Evolutionary conservation across 2,888 invertebrate genomes (phyloP).

Genomic region (Ethmia dodecea): DNA sequence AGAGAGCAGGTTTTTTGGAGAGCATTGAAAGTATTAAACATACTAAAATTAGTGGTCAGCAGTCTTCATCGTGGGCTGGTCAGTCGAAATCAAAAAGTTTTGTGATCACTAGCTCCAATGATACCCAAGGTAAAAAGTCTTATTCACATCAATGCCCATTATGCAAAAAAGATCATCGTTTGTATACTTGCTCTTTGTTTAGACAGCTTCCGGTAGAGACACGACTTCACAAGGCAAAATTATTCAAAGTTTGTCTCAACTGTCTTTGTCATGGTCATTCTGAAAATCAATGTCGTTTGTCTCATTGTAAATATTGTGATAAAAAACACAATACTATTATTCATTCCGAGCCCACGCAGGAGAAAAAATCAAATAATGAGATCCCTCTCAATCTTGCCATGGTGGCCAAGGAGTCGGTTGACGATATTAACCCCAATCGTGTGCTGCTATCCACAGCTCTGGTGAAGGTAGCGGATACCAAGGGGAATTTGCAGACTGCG

Average conservation of each 20-base stretch:
- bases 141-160: too few species aligned
- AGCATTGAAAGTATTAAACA: too few species aligned
- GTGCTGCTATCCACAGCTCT: slow-evolving; percentile 12
- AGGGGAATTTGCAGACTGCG: slow-evolving; percentile 2
- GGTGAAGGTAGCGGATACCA: slow-evolving; percentile 1
- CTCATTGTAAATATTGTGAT: slow-evolving; percentile 9
- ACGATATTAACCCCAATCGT: too few species aligned
- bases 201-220: slow-evolving; percentile 8
- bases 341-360: slow-evolving; percentile 1
- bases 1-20: too few species aligned
- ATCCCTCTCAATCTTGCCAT: neutral
- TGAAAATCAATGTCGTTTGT: slow-evolving; percentile 13
- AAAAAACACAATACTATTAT: slow-evolving; percentile 11
- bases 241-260: slow-evolving; percentile 16
- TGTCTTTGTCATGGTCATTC: slow-evolving; percentile 15
- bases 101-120: too few species aligned
- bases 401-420: neutral
- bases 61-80: too few species aligned
- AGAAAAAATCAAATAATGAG: neutral
- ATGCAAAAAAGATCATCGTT: slow-evolving; percentile 11
- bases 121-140: too few species aligned
- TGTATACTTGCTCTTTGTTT: slow-evolving; percentile 12
- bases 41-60: too few species aligned
- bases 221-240: slow-evolving; percentile 15
- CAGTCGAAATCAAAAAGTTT: too few species aligned